Conservation (phyloP, 2,797 vertebrate genomes). For the Philypnodon macrostomus region DNA sequence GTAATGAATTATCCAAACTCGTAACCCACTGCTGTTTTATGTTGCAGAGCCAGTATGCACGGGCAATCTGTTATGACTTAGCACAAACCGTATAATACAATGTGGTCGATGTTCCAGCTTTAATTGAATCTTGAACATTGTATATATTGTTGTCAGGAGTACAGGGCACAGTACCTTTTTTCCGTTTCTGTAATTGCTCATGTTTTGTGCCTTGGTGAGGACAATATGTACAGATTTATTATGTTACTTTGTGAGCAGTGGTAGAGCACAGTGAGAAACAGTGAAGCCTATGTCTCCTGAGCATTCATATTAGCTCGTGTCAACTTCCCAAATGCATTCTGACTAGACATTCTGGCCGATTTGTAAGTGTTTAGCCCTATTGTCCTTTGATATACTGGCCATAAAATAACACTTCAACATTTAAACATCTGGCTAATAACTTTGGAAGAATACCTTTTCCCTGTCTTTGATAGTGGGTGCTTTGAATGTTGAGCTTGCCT, state of each 20-base stretch:
- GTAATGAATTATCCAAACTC: conserved; percentile 27
- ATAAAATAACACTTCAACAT: too few relatives aligned
- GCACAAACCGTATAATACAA: conserved; percentile 3
- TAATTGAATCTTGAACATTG: conserved; percentile 1
- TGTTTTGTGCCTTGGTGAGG: neutral
- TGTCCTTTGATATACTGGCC: too few relatives aligned
- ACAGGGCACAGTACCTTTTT: neutral
- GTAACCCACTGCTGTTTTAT: conserved; percentile 6
- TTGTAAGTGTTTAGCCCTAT: too few relatives aligned
- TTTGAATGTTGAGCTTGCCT: conserved; percentile 16
- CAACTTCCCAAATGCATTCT: too few relatives aligned
- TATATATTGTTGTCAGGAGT: neutral
- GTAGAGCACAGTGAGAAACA: too few relatives aligned
- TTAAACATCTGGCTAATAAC: too few relatives aligned
- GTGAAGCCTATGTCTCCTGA: too few relatives aligned
- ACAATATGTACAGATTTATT: neutral
- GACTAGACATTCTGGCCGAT: too few relatives aligned
- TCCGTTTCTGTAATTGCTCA: neutral
- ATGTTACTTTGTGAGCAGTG: neutral
- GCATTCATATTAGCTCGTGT: too few relatives aligned
- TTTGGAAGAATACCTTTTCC: too few relatives aligned
- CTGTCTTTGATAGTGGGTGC: conserved; percentile 27
- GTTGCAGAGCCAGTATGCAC: neutral
- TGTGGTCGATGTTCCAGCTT: neutral
- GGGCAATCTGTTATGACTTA: neutral